Conservation (phyloP, 2,888 invertebrate species). For the Napeogenes inachia region DNA sequence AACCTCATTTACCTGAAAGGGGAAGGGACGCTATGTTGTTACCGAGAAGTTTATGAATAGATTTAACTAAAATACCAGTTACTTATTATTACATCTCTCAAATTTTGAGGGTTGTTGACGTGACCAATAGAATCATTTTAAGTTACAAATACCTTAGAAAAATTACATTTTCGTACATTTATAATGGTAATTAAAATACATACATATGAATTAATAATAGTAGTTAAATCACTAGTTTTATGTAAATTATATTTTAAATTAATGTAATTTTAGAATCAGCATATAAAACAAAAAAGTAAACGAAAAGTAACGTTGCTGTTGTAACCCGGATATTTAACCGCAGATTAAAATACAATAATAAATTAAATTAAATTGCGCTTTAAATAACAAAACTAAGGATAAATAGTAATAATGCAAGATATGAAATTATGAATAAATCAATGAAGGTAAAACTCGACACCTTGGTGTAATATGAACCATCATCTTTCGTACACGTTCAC, state of each 20-base stretch:
- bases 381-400: too few species aligned
- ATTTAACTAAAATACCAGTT: constrained; percentile 45
- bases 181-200: background rate
- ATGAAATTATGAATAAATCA: background rate
- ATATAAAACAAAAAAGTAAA: too few species aligned
- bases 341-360: background rate
- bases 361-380: too few species aligned
- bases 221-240: background rate
- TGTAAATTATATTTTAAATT: too few species aligned
- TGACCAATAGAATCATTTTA: background rate
- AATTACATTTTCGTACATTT: too few species aligned
- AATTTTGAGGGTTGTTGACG: constrained; percentile 1
- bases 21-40: constrained; percentile 60
- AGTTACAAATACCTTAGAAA: background rate
- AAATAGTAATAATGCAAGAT: background rate
- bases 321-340: background rate
- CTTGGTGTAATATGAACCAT: background rate
- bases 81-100: constrained; percentile 6
- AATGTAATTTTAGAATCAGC: too few species aligned
- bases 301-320: too few species aligned
- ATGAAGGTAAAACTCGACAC: background rate
- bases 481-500: background rate
- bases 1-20: constrained; percentile 62
- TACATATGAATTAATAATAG: background rate
- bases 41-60: constrained; percentile 60